Evolutionary conservation across 2,113 vertebrate genomes (phyloP), one percentile per base, ranked within the genome.

Genomic region (Oncorhynchus tshawytscha): DNA sequence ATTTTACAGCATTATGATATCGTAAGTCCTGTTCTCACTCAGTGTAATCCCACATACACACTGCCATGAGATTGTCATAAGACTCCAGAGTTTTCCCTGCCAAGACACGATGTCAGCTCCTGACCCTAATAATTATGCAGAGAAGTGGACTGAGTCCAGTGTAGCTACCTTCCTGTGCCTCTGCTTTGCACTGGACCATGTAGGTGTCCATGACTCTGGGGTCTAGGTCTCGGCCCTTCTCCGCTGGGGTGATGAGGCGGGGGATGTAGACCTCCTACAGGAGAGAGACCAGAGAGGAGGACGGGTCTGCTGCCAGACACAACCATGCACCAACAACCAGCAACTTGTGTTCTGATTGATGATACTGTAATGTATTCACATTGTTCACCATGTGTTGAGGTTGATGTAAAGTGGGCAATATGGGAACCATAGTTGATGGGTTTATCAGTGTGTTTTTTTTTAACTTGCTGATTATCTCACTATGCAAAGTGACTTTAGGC

Each of bases 181-280:
- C 98, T 2, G 97, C 98, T 89, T 99, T 97, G 83, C 95, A 96
- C 85, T 99, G 98, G 70, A 98, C 86, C 73, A 96, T 91, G 24
- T 98, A 99, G 0, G 96, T 91, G 22, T 99, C 98, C 0, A 94
- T 91, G 72, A 98, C 96, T 39, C 97, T 89, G 64, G 94, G 90
- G 88, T 99, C 97, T 80, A 99, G 90, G 84, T 99, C 98, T 84
- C 92, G 88, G 72, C 98, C 98, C 73, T 99, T 99, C 86, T 98
- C 98, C 34, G 93, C 96, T 16, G 96, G 95, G 5, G 97, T 97
- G 83, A 99, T 96, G 75, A 99, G 83, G 76, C 94, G 96, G 51
- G 97, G 95, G 82, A 98, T 93, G 69, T 99, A 94, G 82, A 80
- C 91, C 78, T 99, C 98, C 97, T 99, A 86, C 9, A 13, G 60